Base-by-base conservation (phyloP, 2,797 vertebrate genomes). In the Tauraco hartlaubi region DNA sequence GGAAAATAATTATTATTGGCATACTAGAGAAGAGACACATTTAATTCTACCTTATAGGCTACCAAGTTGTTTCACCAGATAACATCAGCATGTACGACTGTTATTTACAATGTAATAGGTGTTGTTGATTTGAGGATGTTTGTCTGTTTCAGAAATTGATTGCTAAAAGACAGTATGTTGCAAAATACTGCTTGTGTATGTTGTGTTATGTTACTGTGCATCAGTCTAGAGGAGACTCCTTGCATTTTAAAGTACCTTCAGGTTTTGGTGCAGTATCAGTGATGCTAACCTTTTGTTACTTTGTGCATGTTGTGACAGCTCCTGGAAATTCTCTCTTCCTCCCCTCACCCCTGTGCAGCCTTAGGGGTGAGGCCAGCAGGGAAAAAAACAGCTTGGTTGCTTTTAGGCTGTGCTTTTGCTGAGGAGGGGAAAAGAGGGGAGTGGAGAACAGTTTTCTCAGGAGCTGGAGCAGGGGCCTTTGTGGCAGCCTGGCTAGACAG, bases 1-100 rank as follows among this genome's bases (percentile, higher is more conserved):
- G 66, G 73, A 90, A 94, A 95, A 88, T 58, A 92, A 95, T 94
- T 90, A 82, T 91, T 87, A 91, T 78, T 90, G 94, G 39, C 55
- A 31, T 73, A 55, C 52, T 56, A 66, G 91, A 49, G 85, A 91
- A 90, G 35, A 58, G 54, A 68, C 28, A 41, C 58, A n/a, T 81
- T 59, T 72, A 88, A 62, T 97, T 96, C 66, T 77, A 5, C 72
- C 19, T 37, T 83, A 54, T 1, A 84, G 62, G 52, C 76, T 86
- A 61, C 67, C 31, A 52, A 48, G 58, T 85, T 61, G 17, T 89
- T 92, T 85, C 55, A 49, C 14, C 13, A 69, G 80, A 72, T 90
- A 86, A 62, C 58, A 80, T 94, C 33, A 55, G 51, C 25, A 51
- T 59, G 48, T 90, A 59, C 55, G 52, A 49, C 58, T 0, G 1